Evolutionary conservation across 2,888 invertebrate species (phyloP).

Genomic region (Smittia sp.): DNA sequence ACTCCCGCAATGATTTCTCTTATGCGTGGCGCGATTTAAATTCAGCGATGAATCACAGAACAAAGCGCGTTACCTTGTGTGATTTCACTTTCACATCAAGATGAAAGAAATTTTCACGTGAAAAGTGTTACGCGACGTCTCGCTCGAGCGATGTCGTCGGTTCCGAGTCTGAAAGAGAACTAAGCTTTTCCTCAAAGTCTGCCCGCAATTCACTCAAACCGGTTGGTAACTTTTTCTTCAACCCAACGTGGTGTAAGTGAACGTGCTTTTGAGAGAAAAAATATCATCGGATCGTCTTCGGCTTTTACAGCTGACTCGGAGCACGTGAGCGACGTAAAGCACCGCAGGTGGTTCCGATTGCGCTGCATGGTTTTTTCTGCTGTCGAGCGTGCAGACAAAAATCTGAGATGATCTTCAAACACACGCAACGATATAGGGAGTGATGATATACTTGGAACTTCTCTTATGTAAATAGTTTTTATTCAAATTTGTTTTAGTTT

Average conservation of each 20-base stretch:
- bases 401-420: too few species aligned
- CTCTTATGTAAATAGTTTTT: too few species aligned
- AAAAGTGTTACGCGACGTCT: background rate
- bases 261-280: background rate
- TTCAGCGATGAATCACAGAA: background rate
- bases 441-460: too few species aligned
- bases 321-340: background rate
- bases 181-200: background rate
- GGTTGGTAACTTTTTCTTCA: background rate
- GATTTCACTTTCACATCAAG: background rate
- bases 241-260: background rate
- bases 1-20: too few species aligned
- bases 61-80: background rate
- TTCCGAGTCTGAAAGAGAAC: background rate
- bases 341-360: too few species aligned
- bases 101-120: background rate
- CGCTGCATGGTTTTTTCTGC: too few species aligned
- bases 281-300: background rate
- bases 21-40: too few species aligned
- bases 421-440: too few species aligned
- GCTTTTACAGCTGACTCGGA: background rate
- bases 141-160: background rate
- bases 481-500: conserved; percentile 11
- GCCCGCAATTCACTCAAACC: background rate
- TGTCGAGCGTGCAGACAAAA: too few species aligned